Evolutionary conservation across 2,797 vertebrate species (phyloP).

Genomic region (Florisuga fusca): DNA sequence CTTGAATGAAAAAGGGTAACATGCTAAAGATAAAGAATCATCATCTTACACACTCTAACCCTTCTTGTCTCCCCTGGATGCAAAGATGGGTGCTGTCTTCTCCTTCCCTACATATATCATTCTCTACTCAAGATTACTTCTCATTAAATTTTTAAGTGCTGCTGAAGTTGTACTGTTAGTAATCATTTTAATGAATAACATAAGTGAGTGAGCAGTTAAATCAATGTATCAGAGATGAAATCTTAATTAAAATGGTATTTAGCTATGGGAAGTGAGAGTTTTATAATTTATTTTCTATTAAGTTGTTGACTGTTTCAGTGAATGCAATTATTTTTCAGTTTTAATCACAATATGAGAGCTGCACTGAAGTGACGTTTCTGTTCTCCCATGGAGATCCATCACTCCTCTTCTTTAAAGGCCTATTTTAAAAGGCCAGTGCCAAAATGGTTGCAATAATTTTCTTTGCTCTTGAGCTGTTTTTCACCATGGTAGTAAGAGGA

Average conservation of each 20-base stretch:
- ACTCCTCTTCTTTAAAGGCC: not conserved
- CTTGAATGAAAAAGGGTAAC: not conserved
- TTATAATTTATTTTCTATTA: conserved; percentile 49
- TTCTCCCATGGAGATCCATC: not conserved
- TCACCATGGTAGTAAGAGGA: not conserved
- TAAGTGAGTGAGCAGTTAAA: conserved; percentile 37
- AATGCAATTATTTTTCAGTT: not conserved
- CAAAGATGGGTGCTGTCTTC: not conserved
- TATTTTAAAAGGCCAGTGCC: not conserved
- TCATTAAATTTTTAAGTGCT: conserved; percentile 12
- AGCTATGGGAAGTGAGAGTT: conserved; percentile 22
- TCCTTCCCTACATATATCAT: not conserved
- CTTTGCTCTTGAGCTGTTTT: not conserved
- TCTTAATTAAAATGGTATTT: conserved; percentile 57
- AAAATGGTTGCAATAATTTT: not conserved
- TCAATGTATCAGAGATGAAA: conserved; percentile 44
- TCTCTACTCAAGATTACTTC: not conserved
- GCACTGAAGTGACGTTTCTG: not conserved
- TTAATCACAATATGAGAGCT: not conserved
- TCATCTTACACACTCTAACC: not conserved
- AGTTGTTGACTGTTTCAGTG: conserved; percentile 24
- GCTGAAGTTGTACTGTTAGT: not conserved
- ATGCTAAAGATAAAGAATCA: not conserved
- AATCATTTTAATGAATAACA: conserved; percentile 60
- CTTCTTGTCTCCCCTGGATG: not conserved